phyloP scores from a whole-genome alignment of 2,797 vertebrate genomes.

The Hoplostethus mediterraneus region DNA sequence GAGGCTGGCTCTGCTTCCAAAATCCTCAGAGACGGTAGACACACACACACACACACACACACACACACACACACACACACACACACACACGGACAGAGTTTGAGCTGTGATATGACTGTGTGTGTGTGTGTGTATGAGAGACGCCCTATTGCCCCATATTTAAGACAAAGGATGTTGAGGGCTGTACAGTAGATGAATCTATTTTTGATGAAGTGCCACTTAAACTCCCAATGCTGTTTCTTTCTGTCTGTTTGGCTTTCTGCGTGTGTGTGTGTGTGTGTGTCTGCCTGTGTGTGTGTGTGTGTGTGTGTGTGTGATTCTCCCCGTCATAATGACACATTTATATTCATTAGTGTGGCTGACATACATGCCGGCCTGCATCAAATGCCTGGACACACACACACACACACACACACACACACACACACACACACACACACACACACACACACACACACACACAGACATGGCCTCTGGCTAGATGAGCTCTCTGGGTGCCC shows the following conservation, averaged over 20 bases:
- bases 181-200: conserved; percentile 59
- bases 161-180: conserved; percentile 63
- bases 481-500: conserved; percentile 45
- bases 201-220: conserved; percentile 76
- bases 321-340: conserved; percentile 38
- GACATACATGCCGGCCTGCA: conserved; percentile 22
- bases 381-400: conserved; percentile 53
- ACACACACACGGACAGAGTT: conserved; percentile 4
- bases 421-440: conserved; percentile 38
- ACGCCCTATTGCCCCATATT: conserved; percentile 58
- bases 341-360: conserved; percentile 56
- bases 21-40: conserved; percentile 5
- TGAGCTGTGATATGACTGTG: not conserved
- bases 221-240: conserved; percentile 10
- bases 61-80: conserved; percentile 21
- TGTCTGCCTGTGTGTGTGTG: not conserved
- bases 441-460: conserved; percentile 34
- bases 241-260: conserved; percentile 11
- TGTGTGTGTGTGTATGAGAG: conserved; percentile 1
- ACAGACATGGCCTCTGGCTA: conserved; percentile 45
- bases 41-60: conserved; percentile 15
- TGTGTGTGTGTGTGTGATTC: conserved; percentile 20
- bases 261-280: conserved; percentile 11
- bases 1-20: conserved; percentile 8
- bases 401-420: conserved; percentile 24